phyloP scores from a whole-genome alignment of 2,113 vertebrate species.

The Bubo scandiacus region DNA sequence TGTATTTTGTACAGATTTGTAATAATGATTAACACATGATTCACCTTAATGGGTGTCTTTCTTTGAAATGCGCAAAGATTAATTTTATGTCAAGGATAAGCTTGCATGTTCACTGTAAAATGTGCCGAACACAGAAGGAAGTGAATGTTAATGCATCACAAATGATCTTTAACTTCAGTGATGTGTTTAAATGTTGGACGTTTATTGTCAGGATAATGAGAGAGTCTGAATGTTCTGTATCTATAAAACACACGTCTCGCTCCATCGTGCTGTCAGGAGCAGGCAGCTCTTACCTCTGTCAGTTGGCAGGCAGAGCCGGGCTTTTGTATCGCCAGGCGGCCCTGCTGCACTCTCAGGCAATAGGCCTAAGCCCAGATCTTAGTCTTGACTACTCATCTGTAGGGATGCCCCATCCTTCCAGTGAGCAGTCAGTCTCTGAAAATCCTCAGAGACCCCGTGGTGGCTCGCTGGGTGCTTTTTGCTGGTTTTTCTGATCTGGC shows the following conservation, averaged over 20 bases:
- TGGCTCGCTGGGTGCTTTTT: not conserved
- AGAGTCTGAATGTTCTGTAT: not conserved
- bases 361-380: not conserved
- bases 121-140: not conserved
- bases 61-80: not conserved
- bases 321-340: too few relatives aligned
- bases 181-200: constrained; percentile 24
- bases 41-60: constrained; percentile 13
- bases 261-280: not conserved
- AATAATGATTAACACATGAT: constrained; percentile 52
- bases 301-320: too few relatives aligned
- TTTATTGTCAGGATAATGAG: constrained; percentile 41
- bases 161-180: constrained; percentile 19
- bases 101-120: not conserved
- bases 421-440: not conserved
- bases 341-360: not conserved
- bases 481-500: not conserved
- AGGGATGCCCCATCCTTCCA: not conserved
- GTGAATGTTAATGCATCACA: constrained; percentile 45
- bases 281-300: not conserved
- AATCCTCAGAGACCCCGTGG: not conserved
- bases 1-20: not conserved
- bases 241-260: not conserved
- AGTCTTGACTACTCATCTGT: not conserved
- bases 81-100: not conserved